Conservation (phyloP, 1,140 invertebrate genomes). For the Aphidius gifuensis region DNA sequence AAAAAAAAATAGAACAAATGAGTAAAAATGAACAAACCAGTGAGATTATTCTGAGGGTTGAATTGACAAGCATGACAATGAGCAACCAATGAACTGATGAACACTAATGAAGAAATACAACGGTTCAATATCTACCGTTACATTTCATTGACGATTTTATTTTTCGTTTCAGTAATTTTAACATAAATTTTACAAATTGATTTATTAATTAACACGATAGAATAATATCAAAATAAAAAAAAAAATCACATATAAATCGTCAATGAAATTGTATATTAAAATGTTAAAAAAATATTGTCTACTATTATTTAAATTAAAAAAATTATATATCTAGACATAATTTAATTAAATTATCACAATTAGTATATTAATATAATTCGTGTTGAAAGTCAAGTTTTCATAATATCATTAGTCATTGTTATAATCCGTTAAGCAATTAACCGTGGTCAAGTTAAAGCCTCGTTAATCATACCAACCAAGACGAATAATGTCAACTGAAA, state of each 20-base stretch:
- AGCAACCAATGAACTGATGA: slow-evolving; percentile 13
- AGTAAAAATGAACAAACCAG: no score
- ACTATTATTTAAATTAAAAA: background rate
- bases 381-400: slow-evolving; percentile 7
- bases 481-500: background rate
- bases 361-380: slow-evolving; percentile 9
- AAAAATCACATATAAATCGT: background rate
- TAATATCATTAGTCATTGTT: slow-evolving; percentile 24
- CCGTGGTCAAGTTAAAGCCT: slow-evolving; percentile 21
- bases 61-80: slow-evolving; percentile 2
- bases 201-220: background rate
- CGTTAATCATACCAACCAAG: slow-evolving; percentile 18
- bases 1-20: no score
- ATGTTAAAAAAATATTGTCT: background rate
- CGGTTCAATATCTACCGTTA: no score
- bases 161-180: no score
- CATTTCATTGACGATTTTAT: no score
- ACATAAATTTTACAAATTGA: no score
- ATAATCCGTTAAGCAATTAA: slow-evolving; percentile 26
- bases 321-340: background rate
- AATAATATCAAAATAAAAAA: background rate
- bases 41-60: no score
- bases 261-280: slow-evolving; percentile 7
- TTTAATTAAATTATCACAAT: slow-evolving; percentile 14
- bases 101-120: slow-evolving; percentile 5